Evolutionary conservation across 2,888 invertebrate species (phyloP), one percentile per base, ranked within the genome.

Genomic region (Cephalotes varians): DNA sequence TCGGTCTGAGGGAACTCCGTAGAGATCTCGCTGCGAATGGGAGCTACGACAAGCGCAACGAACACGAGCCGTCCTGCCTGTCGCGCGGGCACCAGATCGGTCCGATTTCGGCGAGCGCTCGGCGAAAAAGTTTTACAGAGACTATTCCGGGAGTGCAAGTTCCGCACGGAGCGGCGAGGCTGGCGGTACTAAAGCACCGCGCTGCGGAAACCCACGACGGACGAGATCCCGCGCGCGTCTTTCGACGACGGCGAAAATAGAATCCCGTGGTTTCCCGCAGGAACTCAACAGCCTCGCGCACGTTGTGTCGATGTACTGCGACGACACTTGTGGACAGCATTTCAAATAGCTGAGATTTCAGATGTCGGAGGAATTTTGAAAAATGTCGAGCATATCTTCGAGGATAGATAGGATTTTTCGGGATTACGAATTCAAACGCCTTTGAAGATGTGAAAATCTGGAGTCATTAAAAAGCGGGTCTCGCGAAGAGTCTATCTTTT

Each of bases 91-190:
- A 73, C 73, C 25, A 64, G 49, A 18, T 65, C 56, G 54, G 37
- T 77, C 71, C 34, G 71, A 77, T 71, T 69, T 71, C 71, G 71
- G n/a, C 21, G 6, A 4, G 60, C 56, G 21, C 44, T 44, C 15
- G 62, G 51, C 62, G 79, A 82, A 83, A 62, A 85, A 83, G 56
- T 80, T 74, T 56, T 44, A 69, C 82, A 73, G 71, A 87, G 90
- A 92, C 91, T 92, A 93, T 92, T 92, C 91, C 92, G 91, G 91
- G 93, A 91, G 91, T 89, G 83, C 72, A 88, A 79, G 89, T 87
- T 89, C 93, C 91, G 92, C 90, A 81, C 93, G 91, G 90, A 89
- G 89, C 93, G 90, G 91, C 91, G 93, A 90, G 91, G 90, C 93
- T 93, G 91, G 90, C 91, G 90, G 91, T 92, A 94, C 94, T 92